A percentile compares a stretch with the other conserved stretches of the same genome.
These are phyloP conservation scores for Phytoseiulus persimilis DNA, from an alignment of 2,888 invertebrate genomes.

Conservation along the genomic window DNA sequence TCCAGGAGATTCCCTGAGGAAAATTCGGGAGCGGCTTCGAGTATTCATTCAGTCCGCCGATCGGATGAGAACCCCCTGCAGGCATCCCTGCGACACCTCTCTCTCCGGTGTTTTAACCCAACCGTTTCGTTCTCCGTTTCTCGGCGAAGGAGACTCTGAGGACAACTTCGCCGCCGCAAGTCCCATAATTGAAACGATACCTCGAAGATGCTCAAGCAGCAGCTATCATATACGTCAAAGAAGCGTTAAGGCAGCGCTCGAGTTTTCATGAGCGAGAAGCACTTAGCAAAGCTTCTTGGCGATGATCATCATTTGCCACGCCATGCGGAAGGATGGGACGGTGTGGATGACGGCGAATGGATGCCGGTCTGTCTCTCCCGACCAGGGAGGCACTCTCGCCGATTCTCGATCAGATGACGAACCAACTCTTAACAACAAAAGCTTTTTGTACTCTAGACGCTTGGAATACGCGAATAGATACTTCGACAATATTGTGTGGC, in stretches of 20 bases:
- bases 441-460: background rate
- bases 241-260: background rate
- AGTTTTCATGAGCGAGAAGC: background rate
- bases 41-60: too few relatives aligned
- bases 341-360: background rate
- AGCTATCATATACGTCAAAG: background rate
- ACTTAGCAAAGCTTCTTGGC: background rate
- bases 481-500: background rate
- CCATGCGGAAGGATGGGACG: background rate
- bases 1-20: too few relatives aligned
- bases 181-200: background rate
- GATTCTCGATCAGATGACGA: background rate
- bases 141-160: too few relatives aligned
- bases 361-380: background rate
- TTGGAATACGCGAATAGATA: background rate
- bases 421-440: background rate
- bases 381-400: background rate
- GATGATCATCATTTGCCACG: background rate
- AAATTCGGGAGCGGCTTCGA: too few relatives aligned
- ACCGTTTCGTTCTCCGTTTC: too few relatives aligned
- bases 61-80: too few relatives aligned
- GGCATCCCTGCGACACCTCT: too few relatives aligned
- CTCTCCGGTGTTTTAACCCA: too few relatives aligned
- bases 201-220: background rate
- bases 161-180: too few relatives aligned